Conservation (phyloP, 1,140 invertebrate genomes). For the Nasonia vitripennis region DNA sequence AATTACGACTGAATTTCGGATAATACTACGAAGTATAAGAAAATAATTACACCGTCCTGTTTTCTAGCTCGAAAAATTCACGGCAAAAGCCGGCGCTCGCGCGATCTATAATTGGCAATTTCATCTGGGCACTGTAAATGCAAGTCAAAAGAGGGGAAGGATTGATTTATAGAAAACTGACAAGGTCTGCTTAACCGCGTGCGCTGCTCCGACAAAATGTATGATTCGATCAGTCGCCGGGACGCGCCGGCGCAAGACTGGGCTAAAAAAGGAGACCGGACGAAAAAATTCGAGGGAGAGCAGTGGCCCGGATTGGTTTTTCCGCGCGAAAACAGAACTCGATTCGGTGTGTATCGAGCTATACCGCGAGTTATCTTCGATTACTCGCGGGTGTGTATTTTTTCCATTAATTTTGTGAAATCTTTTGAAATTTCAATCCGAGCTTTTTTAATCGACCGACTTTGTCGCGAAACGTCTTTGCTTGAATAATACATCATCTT, state of each 20-base stretch:
- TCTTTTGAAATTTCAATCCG: no score
- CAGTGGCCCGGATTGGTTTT: neutral
- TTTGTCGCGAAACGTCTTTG: no score
- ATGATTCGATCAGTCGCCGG: neutral
- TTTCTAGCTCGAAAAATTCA: neutral
- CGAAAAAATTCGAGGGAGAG: neutral
- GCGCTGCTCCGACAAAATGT: neutral
- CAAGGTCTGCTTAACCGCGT: constrained; percentile 17
- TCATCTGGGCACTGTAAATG: neutral
- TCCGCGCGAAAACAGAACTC: neutral
- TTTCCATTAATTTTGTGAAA: neutral
- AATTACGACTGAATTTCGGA: neutral
- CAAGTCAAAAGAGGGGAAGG: constrained; percentile 4
- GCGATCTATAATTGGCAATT: constrained; percentile 17
- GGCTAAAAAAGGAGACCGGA: neutral
- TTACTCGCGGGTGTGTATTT: no score
- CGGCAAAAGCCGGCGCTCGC: neutral
- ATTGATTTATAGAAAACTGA: constrained; percentile 29
- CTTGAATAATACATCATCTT: no score
- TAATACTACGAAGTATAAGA: neutral
- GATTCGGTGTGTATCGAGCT: neutral
- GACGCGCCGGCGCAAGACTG: neutral
- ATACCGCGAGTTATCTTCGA: no score
- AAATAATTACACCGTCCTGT: neutral
- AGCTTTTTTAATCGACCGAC: no score